Base-by-base conservation (phyloP, 2,888 invertebrate species). In the Tuberolachnus salignus region DNA sequence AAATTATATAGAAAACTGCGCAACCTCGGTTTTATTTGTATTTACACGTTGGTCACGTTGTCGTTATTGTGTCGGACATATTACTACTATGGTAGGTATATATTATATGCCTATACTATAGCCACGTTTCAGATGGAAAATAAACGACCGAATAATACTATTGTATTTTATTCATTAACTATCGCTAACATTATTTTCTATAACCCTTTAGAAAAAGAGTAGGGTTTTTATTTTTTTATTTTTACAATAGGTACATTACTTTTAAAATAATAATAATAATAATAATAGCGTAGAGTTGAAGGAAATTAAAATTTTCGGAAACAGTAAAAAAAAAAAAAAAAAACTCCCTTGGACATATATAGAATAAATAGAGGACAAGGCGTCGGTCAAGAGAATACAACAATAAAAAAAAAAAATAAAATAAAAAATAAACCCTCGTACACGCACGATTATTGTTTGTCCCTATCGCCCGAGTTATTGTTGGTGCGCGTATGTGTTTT, bases 151-250 rank as follows among this genome's bases (percentile, higher is more conserved):
- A 46, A 71, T 34, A 34, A 34, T 3, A 49, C 71, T 23, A 71
- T 71, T 59, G 71, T 71, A 71, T 57, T 59, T 71, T 59, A 59
- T 71, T 71, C 59, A 71, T 59, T 71, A 71, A 71, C 71, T 46
- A 59, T 46, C 23, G 26, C 70, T 57, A 44, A 55, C 57, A 57
- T 57, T 69, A 53, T 44, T 23, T 44, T 57, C 44, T 14, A 34
- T 34, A 59, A 59, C 57, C 23, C 46, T 59, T 59, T 44, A 10
- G 46, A 26, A 71, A 59, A n/a, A 46, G 34, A 34, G 34, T 34
- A 34, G 34, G 34, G 34, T 51, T 51, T 51, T 67, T 51, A 51
- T 67, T 19, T 34, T 34, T 34, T 34, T 66, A 46, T 59, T 71
- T 59, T 23, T 23, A 59, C 46, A 59, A 59, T 59, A 59, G 23